Evolutionary conservation across 2,888 invertebrate species (phyloP).

Genomic region (Eumerus sabulonum): DNA sequence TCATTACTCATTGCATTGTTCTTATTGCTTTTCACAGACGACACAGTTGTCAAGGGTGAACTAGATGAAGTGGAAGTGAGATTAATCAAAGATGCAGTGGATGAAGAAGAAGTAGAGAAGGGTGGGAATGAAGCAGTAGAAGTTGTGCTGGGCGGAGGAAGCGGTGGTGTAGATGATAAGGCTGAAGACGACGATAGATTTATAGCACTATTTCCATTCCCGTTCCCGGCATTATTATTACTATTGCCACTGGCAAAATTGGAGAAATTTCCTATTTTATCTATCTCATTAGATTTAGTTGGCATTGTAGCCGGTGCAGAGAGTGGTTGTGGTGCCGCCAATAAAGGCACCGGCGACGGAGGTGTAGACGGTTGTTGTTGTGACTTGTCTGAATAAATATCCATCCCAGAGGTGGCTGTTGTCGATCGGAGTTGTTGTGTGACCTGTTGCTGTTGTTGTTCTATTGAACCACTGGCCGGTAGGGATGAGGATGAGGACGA

Average conservation of each 20-base stretch:
- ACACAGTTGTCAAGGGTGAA: slow-evolving; percentile 53
- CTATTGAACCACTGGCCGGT: slow-evolving; percentile 20
- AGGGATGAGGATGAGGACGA: slow-evolving; percentile 60
- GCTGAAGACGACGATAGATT: slow-evolving; percentile 72
- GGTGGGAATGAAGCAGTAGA: slow-evolving; percentile 32
- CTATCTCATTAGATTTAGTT: slow-evolving; percentile 30
- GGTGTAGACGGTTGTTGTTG: slow-evolving; percentile 69
- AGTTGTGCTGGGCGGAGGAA: slow-evolving; percentile 67
- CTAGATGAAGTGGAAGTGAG: slow-evolving; percentile 46
- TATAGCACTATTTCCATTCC: slow-evolving; percentile 53
- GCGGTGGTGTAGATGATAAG: slow-evolving; percentile 75
- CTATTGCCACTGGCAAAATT: slow-evolving; percentile 29
- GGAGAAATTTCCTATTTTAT: slow-evolving; percentile 62
- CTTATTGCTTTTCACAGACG: slow-evolving; percentile 63
- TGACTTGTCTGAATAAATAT: slow-evolving; percentile 44
- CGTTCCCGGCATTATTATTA: slow-evolving; percentile 55
- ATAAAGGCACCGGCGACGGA: slow-evolving; percentile 47
- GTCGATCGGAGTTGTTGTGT: slow-evolving; percentile 10
- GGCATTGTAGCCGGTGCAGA: slow-evolving; percentile 70
- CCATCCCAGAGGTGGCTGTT: slow-evolving; percentile 15
- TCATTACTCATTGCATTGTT: slow-evolving; percentile 62
- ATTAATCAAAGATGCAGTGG: slow-evolving; percentile 52
- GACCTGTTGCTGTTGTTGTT: slow-evolving; percentile 21
- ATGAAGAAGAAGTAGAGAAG: slow-evolving; percentile 38
- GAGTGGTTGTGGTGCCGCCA: slow-evolving; percentile 67